Base-by-base conservation (phyloP, 2,113 vertebrate genomes). In the Antennarius striatus region DNA sequence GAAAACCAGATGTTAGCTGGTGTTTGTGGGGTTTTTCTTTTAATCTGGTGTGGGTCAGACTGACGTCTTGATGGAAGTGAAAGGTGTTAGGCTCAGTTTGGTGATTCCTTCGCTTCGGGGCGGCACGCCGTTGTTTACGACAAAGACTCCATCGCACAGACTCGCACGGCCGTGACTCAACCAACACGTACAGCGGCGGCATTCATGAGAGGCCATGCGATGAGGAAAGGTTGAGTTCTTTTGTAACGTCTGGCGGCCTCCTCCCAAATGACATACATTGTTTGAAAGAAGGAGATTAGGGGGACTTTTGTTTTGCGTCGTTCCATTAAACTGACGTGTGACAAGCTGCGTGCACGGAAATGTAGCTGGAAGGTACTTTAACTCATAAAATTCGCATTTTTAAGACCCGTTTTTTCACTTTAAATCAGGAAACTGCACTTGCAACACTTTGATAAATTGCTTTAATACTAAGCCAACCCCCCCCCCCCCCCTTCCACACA, bases 391-490 rank as follows among this genome's bases (percentile, higher is more conserved):
- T 29, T 57, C 42, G 50, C 5, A 10, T 16, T 56, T 8, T 9
- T 28, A 57, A 14, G 48, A 47, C 14, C 13, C 22, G 22, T 22
- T 22, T 51, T 73, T 79, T 22, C 28, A 67, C 40, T 10, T 71
- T 29, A 36, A 9, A 48, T 54, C 59, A 52, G 60, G 22, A 22
- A 22, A 10, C 12, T 0, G 1, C 5, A 30, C 11, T 12, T 45
- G 45, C 10, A 14, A 51, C 29, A 22, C 45, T 75, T 65, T 85
- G 88, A 88, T 68, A 30, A 75, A 90, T 79, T 36, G 77, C 75
- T 84, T 90, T 84, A 86, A 90, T 89, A 88, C 72, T 12, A 70
- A 65, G 13, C 71, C 46, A 59, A 51, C 60, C 52, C 60, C 4
- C 43, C 9, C 47, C 70, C 50, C 3, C 57, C 40, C 4, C 43